A percentile compares a stretch with the other conserved stretches of the same genome.
Conservation (phyloP, 1,140 invertebrate genomes). For the Drosophila simulans region DNA sequence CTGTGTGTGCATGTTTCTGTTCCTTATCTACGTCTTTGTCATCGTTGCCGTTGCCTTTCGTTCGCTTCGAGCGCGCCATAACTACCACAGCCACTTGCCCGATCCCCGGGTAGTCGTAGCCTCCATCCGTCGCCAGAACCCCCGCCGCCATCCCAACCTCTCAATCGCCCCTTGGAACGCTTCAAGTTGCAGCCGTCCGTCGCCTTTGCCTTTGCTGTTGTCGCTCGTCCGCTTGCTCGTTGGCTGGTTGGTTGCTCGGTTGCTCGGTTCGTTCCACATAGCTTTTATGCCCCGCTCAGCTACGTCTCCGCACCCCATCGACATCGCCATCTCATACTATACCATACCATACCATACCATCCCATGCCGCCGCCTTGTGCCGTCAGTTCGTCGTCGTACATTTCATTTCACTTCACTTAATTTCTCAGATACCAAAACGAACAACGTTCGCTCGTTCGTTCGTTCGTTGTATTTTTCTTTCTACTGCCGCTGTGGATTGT, state of each 20-base stretch:
- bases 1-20: conserved; percentile 68
- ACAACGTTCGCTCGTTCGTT: conserved; percentile 51
- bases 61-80: conserved; percentile 78
- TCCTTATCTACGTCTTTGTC: conserved; percentile 82
- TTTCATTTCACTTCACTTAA: conserved; percentile 83
- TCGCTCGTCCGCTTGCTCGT: conserved; percentile 33
- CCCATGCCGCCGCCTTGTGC: conserved; percentile 61
- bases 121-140: conserved; percentile 22
- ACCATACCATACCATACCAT: conserved; percentile 26
- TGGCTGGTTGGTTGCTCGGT: conserved; percentile 45
- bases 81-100: conserved; percentile 71
- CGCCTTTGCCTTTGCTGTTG: conserved; percentile 32
- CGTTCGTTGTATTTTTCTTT: conserved; percentile 65
- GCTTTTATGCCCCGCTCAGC: conserved; percentile 72
- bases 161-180: conserved; percentile 22
- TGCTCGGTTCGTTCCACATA: conserved; percentile 65
- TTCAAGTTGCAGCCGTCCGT: conserved; percentile 72
- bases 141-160: conserved; percentile 8
- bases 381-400: conserved; percentile 80
- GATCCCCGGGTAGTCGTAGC: conserved; percentile 30
- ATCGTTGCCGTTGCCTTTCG: conserved; percentile 70
- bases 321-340: conserved; percentile 3
- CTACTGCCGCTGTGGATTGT: conserved; percentile 38
- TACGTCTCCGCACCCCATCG: neutral
- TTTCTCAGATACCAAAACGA: conserved; percentile 82